Percentiles rank a stretch among this genome's conserved stretches.
phyloP scores from a whole-genome alignment of 2,113 vertebrate genomes.

The Charadrius vociferus region DNA sequence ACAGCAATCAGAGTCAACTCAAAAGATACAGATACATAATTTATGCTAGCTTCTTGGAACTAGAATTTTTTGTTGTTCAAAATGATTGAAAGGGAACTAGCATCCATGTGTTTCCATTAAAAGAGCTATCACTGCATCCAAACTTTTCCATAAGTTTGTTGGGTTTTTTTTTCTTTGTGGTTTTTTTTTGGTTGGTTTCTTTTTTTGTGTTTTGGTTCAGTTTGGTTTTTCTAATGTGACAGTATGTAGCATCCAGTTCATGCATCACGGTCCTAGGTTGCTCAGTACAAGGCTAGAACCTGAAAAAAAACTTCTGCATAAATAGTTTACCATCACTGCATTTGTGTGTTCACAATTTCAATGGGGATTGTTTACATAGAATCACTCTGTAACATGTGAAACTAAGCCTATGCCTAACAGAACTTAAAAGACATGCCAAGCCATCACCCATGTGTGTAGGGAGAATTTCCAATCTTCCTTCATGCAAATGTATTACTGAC shows the following conservation, averaged over 20 bases:
- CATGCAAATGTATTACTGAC: neutral
- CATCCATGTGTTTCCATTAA: neutral
- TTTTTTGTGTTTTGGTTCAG: neutral
- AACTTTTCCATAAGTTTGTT: neutral
- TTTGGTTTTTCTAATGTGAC: neutral
- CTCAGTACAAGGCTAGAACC: neutral
- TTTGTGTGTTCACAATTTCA: neutral
- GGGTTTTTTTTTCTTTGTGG: neutral
- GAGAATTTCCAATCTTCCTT: neutral
- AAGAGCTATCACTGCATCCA: neutral
- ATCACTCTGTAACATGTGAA: neutral
- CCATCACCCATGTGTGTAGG: neutral
- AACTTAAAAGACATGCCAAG: neutral
- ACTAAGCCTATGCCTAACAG: neutral
- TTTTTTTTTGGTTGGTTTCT: too few species aligned
- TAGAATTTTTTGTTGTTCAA: neutral
- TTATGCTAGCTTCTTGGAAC: neutral
- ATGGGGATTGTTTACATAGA: neutral
- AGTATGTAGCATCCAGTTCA: neutral
- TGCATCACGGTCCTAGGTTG: accelerated
- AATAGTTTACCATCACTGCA: neutral
- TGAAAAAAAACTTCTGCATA: neutral
- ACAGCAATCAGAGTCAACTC: neutral
- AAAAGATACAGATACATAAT: neutral
- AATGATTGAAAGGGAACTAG: neutral